Percentiles rank a stretch among this genome's conserved stretches.
These are phyloP conservation scores for Ctenodactylus gundi DNA, from an alignment of 2,113 vertebrate genomes.

Conservation along the genomic window DNA sequence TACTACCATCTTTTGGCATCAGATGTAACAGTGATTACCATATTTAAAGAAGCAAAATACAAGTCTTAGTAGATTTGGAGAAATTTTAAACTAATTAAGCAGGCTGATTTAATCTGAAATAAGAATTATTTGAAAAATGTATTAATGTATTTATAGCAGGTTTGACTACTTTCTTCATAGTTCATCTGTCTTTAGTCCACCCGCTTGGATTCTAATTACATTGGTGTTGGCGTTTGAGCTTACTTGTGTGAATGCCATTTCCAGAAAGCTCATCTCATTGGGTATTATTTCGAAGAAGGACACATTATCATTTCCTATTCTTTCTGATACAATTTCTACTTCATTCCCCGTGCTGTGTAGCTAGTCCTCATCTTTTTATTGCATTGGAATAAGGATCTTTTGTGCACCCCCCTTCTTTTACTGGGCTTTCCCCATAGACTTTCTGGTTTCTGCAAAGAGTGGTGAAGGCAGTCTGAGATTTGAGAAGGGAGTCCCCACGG, in stretches of 20 bases:
- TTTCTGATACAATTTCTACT: neutral
- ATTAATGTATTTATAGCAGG: neutral
- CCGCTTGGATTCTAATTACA: neutral
- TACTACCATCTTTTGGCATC: neutral
- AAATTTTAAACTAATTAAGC: neutral
- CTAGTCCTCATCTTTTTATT: neutral
- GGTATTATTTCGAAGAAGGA: neutral
- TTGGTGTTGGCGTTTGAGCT: neutral
- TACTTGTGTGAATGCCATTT: neutral
- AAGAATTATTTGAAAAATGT: neutral
- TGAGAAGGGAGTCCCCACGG: neutral
- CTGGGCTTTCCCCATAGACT: neutral
- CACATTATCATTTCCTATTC: neutral
- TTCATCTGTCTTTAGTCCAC: neutral
- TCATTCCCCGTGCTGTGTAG: neutral
- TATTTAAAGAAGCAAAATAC: constrained; percentile 18
- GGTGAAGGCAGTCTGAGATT: neutral
- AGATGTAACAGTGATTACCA: neutral
- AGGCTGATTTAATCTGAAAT: neutral
- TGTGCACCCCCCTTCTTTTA: neutral
- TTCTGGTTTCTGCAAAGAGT: neutral
- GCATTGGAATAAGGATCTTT: neutral
- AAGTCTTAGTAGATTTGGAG: neutral
- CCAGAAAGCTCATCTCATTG: neutral
- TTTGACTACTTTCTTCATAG: neutral